Percentiles rank a stretch among this genome's conserved stretches.
These are phyloP conservation scores for Leptogaster cylindrica DNA, from an alignment of 2,888 invertebrate species.

Conservation along the genomic window DNA sequence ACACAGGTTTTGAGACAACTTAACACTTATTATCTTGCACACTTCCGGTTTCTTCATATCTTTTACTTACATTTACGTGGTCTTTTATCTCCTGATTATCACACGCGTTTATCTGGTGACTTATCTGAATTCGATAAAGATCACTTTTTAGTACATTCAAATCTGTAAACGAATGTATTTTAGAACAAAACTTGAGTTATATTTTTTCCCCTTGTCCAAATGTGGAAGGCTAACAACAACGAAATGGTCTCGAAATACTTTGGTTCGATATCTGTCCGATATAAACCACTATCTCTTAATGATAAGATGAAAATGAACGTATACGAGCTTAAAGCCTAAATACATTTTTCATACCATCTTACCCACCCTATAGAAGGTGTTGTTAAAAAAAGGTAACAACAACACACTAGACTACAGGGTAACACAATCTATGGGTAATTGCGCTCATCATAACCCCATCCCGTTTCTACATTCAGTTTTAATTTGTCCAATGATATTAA, in stretches of 20 bases:
- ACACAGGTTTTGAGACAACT: too few species aligned
- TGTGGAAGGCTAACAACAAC: constrained; percentile 26
- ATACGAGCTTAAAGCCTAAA: constrained; percentile 30
- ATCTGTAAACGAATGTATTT: constrained; percentile 27
- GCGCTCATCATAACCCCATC: too few species aligned
- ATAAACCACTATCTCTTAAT: constrained; percentile 50
- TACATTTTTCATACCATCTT: too few species aligned
- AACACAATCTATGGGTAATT: too few species aligned
- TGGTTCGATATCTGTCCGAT: constrained; percentile 50
- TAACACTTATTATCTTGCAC: constrained; percentile 29
- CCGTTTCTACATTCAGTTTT: too few species aligned
- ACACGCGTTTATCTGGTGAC: constrained; percentile 40
- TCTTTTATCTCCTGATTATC: constrained; percentile 39
- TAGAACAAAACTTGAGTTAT: constrained; percentile 40
- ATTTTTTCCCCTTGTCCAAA: constrained; percentile 4
- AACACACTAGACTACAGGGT: too few species aligned
- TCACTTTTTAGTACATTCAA: constrained; percentile 44
- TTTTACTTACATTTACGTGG: constrained; percentile 22
- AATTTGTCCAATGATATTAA: too few species aligned
- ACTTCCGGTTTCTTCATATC: constrained; percentile 27
- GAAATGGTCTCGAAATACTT: constrained; percentile 29
- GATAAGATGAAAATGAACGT: constrained; percentile 49
- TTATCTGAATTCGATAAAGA: constrained; percentile 47
- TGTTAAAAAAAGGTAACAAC: too few species aligned
- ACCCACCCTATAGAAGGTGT: constrained; percentile 33